Conservation (phyloP, 2,888 invertebrate genomes). For the Zaprionus bogoriensis region DNA sequence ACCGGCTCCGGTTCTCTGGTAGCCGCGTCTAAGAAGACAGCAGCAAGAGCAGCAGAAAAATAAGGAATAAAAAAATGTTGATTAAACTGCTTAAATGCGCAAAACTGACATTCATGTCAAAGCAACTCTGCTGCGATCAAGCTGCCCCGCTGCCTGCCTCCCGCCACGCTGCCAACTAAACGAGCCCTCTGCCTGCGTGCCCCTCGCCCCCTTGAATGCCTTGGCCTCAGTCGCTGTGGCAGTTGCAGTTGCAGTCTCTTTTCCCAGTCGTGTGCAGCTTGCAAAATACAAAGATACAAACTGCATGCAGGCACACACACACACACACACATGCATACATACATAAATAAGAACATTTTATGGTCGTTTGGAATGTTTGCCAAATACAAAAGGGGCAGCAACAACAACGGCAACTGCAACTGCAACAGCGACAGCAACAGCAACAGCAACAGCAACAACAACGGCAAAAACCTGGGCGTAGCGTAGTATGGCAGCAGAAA, state of each 20-base stretch:
- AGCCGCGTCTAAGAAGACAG: constrained; percentile 48
- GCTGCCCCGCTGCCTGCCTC: neutral
- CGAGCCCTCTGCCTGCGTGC: neutral
- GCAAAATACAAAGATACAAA: constrained; percentile 34
- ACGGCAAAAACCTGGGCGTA: constrained; percentile 53
- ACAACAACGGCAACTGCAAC: constrained; percentile 28
- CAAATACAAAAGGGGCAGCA: constrained; percentile 53
- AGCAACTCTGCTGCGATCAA: constrained; percentile 51
- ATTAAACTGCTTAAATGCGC: constrained; percentile 79
- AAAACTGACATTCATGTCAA: constrained; percentile 80
- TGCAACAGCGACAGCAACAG: constrained; percentile 12
- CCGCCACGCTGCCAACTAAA: neutral
- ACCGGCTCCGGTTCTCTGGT: constrained; percentile 58
- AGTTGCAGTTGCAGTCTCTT: neutral
- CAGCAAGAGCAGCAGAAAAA: constrained; percentile 39
- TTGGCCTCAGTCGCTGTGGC: neutral
- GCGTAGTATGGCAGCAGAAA: constrained; percentile 55
- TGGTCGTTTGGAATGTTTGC: constrained; percentile 72
- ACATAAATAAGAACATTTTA: constrained; percentile 77
- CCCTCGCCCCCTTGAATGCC: neutral
- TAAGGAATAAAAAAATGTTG: constrained; percentile 58
- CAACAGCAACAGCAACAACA: constrained; percentile 20
- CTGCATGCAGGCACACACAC: constrained; percentile 11
- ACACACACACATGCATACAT: constrained; percentile 37
- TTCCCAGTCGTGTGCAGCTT: constrained; percentile 35